Evolutionary conservation across 1,140 invertebrate genomes (phyloP), one percentile per base, ranked within the genome.

Genomic region (Calycopis cecrops): DNA sequence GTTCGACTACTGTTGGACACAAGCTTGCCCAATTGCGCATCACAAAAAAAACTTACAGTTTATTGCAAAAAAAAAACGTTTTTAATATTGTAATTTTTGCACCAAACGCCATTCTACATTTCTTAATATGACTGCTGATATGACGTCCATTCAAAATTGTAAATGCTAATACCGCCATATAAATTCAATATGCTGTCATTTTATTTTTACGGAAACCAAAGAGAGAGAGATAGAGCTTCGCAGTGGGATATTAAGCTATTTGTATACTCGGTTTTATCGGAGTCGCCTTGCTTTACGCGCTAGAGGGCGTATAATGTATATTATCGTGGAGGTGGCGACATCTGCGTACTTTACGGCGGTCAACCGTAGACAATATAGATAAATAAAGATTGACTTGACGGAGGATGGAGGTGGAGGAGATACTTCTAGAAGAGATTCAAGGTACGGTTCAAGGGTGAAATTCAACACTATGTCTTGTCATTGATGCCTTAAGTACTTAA

Each of bases 221-320:
- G 17, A 12, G 17, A 14, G 12, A 44, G 7, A 44, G 16, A 54
- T 21, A n/a, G n/a, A n/a, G n/a, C n/a, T 50, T 35, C 35, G 11
- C 52, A 18, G 11, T 18, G n/a, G 35, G 34, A 65, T 71, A 73
- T 73, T 63, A 60, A 69, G 68, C 42, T 54, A 69, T 71, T 73
- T 68, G 55, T 60, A 69, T 73, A 63, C 60, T 60, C 63, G 56
- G 37, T 61, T 61, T 65, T 71, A 70, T 71, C 68, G 65, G 50
- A 65, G 65, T 48, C 54, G 51, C 28, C 55, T 21, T 9, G 55
- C 56, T 62, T 38, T 34, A 44, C 17, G 9, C 2, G 40, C 16
- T 9, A 2, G 12, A 16, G 16, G 40, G 47, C 59, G 56, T 34
- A 34, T 63, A 57, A 63, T 54, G 55, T 55, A 11, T 35, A 35